Conservation (phyloP, 2,888 invertebrate genomes). For the Ormyrus nitidulus region DNA sequence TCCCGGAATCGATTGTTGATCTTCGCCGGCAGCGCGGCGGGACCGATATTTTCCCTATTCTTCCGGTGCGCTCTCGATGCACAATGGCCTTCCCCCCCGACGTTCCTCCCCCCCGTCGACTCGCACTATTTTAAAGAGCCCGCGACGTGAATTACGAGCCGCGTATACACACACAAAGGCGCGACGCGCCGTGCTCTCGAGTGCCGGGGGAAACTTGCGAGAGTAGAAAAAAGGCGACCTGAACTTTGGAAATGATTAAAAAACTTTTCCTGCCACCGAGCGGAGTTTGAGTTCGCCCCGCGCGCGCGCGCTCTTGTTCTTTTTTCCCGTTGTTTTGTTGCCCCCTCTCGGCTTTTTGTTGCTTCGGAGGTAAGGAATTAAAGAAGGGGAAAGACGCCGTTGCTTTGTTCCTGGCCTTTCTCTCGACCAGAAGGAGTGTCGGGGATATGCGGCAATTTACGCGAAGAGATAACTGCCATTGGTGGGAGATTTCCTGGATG, state of each 20-base stretch:
- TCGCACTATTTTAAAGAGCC: background rate
- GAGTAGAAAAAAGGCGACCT: background rate
- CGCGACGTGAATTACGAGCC: constrained; percentile 3
- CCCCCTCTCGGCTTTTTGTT: too few species aligned
- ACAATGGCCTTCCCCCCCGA: background rate
- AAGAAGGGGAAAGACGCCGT: too few species aligned
- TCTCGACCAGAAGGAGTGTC: too few species aligned
- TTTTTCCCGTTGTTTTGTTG: too few species aligned
- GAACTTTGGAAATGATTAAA: constrained; percentile 14
- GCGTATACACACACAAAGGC: background rate
- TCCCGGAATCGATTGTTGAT: background rate
- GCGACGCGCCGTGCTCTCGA: background rate
- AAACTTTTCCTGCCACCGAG: background rate
- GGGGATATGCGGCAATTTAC: too few species aligned
- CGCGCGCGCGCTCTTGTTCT: too few species aligned
- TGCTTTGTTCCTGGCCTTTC: too few species aligned
- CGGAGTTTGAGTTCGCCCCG: too few species aligned
- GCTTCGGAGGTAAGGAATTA: too few species aligned
- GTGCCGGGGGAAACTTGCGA: too few species aligned
- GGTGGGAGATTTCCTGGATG: too few species aligned
- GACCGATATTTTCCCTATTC: background rate
- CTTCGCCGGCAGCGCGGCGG: background rate
- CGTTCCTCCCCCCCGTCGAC: background rate
- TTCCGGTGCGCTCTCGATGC: background rate
- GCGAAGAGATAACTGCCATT: too few species aligned